Base-by-base conservation (phyloP, 1,140 invertebrate species). In the Pogonomyrmex californicus region DNA sequence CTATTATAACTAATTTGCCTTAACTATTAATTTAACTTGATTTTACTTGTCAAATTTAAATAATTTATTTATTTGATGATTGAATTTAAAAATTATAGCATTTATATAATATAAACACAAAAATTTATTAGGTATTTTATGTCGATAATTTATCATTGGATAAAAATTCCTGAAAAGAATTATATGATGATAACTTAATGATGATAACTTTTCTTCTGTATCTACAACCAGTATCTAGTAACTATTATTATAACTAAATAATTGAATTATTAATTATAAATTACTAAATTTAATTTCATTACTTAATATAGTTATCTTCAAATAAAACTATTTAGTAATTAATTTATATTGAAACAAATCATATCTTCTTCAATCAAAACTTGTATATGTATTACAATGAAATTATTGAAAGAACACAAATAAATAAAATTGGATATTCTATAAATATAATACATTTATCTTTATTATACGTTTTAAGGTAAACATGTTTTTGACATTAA, bases 91-190 rank as follows among this genome's bases (percentile, higher is more conserved):
- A 73, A 4, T 54, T 17, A 23, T 38, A 58, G 41, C 6, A 23
- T 23, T 23, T 23, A 23, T 23, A 23, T 23, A 54, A 14, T 75
- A 14, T 5, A 12, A 36, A n/a, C 4, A 17, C 0, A 78, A 68
- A 41, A 14, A 47, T 4, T 62, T 23, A 23, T 23, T 78, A 5
- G 4, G 44, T 17, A 10, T 63, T 38, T 4, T 47, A 36, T 44
- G 75, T 68, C 47, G 77, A 14, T 68, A 79, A 79, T 23, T 17
- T 79, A 79, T 68, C 77, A 2, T 54, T 9, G 44, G 44, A 68
- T 47, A 66, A 51, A n/a, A 49, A 65, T 33, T n/a, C 17, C 1
- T 17, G 10, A 36, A 65, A 7, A 63, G 36, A 38, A 9, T 63
- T 1, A 65, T 41, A 41, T n/a, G 3, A 65, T 23, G 23, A 23